A percentile compares a stretch with the other conserved stretches of the same genome.
phyloP scores from a whole-genome alignment of 2,113 vertebrate genomes.

The Cebus imitator region DNA sequence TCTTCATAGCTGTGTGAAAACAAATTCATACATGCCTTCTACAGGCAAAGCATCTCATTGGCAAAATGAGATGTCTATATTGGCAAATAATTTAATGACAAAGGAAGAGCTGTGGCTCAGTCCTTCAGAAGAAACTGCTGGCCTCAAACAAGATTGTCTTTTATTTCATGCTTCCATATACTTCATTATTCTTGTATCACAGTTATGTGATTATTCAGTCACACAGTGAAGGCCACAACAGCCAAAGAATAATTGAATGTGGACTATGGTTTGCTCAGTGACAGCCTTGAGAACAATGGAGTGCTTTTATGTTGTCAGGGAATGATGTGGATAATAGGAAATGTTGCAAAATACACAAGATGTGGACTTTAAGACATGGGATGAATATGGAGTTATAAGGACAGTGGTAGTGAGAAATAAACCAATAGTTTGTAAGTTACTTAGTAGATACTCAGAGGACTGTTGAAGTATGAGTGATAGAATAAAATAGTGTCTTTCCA shows the following conservation, averaged over 20 bases:
- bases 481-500: not conserved
- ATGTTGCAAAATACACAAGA: not conserved
- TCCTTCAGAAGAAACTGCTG: not conserved
- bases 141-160: not conserved
- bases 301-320: not conserved
- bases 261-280: not conserved
- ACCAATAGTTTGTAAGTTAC: not conserved
- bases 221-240: not conserved
- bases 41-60: not conserved
- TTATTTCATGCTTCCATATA: not conserved
- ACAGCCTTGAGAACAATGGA: not conserved
- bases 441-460: not conserved
- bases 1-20: too few relatives aligned
- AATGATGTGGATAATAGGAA: not conserved
- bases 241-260: not conserved
- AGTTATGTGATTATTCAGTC: not conserved
- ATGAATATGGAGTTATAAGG: not conserved
- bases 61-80: not conserved
- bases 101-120: not conserved
- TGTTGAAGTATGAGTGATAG: not conserved
- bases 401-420: not conserved
- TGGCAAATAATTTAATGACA: not conserved
- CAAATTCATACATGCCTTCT: not conserved
- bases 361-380: not conserved
- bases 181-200: not conserved